Evolutionary conservation across 1,140 invertebrate species (phyloP).

Genomic region (Pentalonia nigronervosa): DNA sequence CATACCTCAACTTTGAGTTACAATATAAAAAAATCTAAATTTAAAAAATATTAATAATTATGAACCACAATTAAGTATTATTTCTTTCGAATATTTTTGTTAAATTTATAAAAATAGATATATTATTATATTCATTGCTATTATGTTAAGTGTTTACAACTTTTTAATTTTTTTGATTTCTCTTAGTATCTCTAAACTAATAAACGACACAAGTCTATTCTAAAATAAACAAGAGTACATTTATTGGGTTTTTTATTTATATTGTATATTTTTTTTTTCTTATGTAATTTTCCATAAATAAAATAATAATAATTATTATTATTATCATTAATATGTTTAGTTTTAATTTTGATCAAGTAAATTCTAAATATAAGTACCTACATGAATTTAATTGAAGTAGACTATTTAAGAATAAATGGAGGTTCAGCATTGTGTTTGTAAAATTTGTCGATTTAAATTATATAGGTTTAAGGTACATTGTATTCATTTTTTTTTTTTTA

Average conservation of each 20-base stretch:
- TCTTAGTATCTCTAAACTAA: not conserved
- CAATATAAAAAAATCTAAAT: not conserved
- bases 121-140: not conserved
- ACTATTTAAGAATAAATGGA: not conserved
- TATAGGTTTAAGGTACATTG: not conserved
- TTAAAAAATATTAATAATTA: not conserved
- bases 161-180: not conserved
- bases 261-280: no score
- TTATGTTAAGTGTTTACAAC: not conserved
- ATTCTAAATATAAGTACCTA: no score
- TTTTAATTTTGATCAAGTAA: not conserved
- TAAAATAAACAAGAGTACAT: not conserved
- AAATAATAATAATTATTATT: no score
- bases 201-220: not conserved
- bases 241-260: no score
- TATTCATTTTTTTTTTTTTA: not conserved
- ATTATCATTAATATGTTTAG: not conserved
- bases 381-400: not conserved
- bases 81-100: not conserved
- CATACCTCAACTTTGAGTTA: not conserved
- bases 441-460: not conserved
- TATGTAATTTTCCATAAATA: no score
- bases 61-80: not conserved
- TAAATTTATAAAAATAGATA: not conserved
- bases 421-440: not conserved